Percentiles rank a stretch among this genome's conserved stretches.
These are phyloP conservation scores for Meloidogyne chitwoodi DNA, from an alignment of 1,140 invertebrate genomes.

Conservation along the genomic window DNA sequence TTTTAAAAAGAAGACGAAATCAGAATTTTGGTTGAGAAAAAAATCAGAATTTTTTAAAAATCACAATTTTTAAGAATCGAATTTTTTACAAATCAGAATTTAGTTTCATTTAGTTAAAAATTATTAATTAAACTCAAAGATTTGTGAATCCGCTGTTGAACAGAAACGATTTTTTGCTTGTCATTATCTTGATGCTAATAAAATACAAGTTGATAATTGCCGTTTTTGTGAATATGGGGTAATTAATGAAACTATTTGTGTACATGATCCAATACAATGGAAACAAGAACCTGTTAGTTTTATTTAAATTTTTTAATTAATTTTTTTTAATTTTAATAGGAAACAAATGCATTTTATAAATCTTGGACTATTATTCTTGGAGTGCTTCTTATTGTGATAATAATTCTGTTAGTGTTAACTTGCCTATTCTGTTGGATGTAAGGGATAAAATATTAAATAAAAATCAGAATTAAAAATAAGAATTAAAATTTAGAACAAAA, in stretches of 20 bases:
- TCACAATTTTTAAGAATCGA: background rate
- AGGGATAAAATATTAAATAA: background rate
- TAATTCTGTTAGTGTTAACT: constrained; percentile 8
- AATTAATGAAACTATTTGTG: constrained; percentile 25
- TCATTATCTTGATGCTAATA: background rate
- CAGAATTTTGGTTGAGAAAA: background rate
- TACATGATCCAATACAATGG: constrained; percentile 7
- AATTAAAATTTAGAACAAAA: no score
- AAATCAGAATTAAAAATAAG: background rate
- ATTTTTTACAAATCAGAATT: no score
- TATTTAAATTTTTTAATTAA: background rate
- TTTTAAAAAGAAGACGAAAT: background rate
- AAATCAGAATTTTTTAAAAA: background rate
- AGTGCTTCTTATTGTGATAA: constrained; percentile 1
- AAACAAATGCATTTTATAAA: constrained; percentile 8
- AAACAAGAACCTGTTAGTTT: constrained; percentile 14
- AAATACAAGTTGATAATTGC: constrained; percentile 23
- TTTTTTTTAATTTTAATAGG: background rate
- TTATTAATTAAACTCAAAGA: constrained; percentile 8
- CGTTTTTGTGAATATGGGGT: constrained; percentile 23
- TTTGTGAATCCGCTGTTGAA: constrained; percentile 21
- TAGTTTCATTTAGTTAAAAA: no score
- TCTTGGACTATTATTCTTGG: constrained; percentile 26
- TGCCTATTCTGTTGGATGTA: constrained; percentile 19
- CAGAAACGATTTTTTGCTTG: constrained; percentile 5